A percentile compares a stretch with the other conserved stretches of the same genome.
phyloP scores from a whole-genome alignment of 1,140 invertebrate species.

The Drosophila insularis region DNA sequence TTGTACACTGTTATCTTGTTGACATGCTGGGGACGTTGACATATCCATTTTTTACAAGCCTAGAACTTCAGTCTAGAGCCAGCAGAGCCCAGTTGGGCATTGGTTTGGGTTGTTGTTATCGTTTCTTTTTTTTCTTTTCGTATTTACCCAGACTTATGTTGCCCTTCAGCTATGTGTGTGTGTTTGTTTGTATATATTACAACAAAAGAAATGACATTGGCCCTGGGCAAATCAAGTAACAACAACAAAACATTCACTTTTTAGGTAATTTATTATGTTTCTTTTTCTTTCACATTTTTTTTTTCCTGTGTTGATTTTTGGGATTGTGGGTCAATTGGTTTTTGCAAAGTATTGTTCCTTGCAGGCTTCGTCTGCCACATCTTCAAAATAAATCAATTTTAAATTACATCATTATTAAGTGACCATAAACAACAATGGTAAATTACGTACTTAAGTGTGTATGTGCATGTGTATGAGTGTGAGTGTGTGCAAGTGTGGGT shows the following conservation, averaged over 20 bases:
- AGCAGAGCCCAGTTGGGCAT: constrained; percentile 34
- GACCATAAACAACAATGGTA: constrained; percentile 34
- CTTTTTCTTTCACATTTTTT: constrained; percentile 17
- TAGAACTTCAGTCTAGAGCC: constrained; percentile 30
- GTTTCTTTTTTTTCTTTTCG: constrained; percentile 31
- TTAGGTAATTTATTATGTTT: constrained; percentile 70
- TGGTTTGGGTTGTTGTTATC: not conserved
- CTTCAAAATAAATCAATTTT: constrained; percentile 62
- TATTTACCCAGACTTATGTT: constrained; percentile 56
- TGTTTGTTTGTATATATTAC: constrained; percentile 33
- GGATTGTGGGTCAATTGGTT: constrained; percentile 43
- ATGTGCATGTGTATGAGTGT: constrained; percentile 8
- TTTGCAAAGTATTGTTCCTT: constrained; percentile 19
- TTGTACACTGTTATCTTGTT: constrained; percentile 69
- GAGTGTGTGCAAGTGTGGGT: constrained; percentile 20
- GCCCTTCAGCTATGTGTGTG: constrained; percentile 20
- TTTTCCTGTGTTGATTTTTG: constrained; percentile 44
- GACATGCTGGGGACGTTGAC: constrained; percentile 75
- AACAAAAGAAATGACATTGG: constrained; percentile 37
- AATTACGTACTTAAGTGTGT: constrained; percentile 16
- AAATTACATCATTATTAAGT: constrained; percentile 68
- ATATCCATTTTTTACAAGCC: constrained; percentile 77
- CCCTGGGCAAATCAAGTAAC: constrained; percentile 47
- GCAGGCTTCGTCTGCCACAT: constrained; percentile 8
- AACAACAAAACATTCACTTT: constrained; percentile 38